Conservation (phyloP, 1,140 invertebrate species). For the Drosophila ercepeae region DNA sequence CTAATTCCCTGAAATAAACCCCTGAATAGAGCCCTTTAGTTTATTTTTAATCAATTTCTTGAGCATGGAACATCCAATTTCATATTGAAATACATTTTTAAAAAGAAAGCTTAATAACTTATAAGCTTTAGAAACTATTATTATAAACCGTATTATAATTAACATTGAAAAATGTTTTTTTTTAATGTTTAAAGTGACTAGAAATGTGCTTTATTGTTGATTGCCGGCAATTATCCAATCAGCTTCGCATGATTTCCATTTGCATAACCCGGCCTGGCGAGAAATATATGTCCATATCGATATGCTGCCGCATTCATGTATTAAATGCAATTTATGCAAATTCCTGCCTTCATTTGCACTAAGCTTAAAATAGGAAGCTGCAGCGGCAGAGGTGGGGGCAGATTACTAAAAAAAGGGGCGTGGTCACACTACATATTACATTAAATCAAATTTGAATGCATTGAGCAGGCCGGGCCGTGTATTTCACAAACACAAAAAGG, state of each 20-base stretch:
- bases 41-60: too few species aligned
- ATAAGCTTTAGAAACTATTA: too few species aligned
- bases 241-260: slow-evolving; percentile 32
- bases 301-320: slow-evolving; percentile 29
- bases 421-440: slow-evolving; percentile 30
- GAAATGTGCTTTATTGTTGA: slow-evolving; percentile 33
- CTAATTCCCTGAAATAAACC: too few species aligned
- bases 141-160: too few species aligned
- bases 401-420: slow-evolving; percentile 13
- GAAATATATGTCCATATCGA: slow-evolving; percentile 33
- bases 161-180: neutral
- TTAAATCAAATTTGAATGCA: slow-evolving; percentile 72
- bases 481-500: slow-evolving; percentile 49
- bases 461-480: slow-evolving; percentile 27
- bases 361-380: slow-evolving; percentile 28
- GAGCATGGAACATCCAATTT: too few species aligned
- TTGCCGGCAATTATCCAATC: slow-evolving; percentile 49
- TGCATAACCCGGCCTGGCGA: slow-evolving; percentile 19
- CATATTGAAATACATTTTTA: too few species aligned
- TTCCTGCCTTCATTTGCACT: slow-evolving; percentile 42
- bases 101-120: too few species aligned
- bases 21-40: too few species aligned
- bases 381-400: slow-evolving; percentile 2
- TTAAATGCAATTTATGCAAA: slow-evolving; percentile 65
- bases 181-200: slow-evolving; percentile 12